A percentile compares a stretch with the other conserved stretches of the same genome.
Evolutionary conservation across 2,797 vertebrate genomes (phyloP).

Genomic region (Simalia tracyae): DNA sequence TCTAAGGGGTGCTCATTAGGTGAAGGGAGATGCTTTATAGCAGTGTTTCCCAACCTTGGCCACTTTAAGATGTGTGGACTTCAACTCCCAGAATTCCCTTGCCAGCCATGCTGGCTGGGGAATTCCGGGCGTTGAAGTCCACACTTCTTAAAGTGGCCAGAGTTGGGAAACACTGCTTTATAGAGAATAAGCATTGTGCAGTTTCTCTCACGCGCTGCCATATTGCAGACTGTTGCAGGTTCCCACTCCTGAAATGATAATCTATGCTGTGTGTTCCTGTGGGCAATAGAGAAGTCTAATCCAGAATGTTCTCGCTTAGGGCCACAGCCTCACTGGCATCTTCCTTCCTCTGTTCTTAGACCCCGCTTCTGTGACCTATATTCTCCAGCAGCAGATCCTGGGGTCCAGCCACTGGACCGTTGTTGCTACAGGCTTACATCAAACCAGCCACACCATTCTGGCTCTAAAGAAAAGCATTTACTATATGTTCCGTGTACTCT

Average conservation of each 20-base stretch:
- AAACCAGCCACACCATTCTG: conserved; percentile 81
- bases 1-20: background rate
- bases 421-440: conserved; percentile 82
- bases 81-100: too few relatives aligned
- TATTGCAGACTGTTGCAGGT: background rate
- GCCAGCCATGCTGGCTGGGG: too few relatives aligned
- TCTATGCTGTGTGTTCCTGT: background rate
- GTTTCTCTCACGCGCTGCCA: background rate
- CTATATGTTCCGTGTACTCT: conserved; percentile 91
- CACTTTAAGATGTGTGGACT: too few relatives aligned
- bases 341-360: conserved; percentile 74
- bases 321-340: background rate
- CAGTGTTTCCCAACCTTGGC: too few relatives aligned
- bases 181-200: background rate
- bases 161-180: too few relatives aligned
- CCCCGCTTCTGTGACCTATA: conserved; percentile 85
- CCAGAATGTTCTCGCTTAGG: background rate
- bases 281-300: background rate
- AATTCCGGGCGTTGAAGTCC: too few relatives aligned
- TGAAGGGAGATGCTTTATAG: background rate
- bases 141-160: too few relatives aligned
- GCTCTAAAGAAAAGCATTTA: conserved; percentile 86
- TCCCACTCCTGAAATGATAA: background rate
- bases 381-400: conserved; percentile 92
- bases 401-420: conserved; percentile 93